Conservation (phyloP, 2,113 vertebrate species). For the Fulmarus glacialis region DNA sequence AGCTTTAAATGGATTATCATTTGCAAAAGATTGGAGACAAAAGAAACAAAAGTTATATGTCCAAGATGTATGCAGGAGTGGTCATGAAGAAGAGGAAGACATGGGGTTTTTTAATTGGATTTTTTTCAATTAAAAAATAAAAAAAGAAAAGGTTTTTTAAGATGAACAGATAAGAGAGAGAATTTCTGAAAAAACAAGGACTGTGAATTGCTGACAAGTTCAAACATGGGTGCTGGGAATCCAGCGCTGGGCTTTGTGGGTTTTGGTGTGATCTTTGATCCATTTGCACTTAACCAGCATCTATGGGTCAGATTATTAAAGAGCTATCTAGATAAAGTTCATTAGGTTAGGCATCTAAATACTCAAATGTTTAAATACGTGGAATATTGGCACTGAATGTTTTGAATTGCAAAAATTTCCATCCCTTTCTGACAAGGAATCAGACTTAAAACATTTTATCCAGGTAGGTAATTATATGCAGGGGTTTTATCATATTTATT, state of each 20-base stretch:
- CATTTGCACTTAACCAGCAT: neutral
- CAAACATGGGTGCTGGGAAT: neutral
- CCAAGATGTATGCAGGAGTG: neutral
- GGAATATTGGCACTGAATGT: neutral
- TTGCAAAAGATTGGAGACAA: neutral
- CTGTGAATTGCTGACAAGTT: neutral
- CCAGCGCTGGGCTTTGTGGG: neutral
- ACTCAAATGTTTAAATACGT: neutral
- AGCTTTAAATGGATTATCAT: neutral
- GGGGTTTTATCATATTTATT: neutral
- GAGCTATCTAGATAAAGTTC: neutral
- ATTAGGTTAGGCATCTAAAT: neutral
- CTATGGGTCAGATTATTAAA: neutral
- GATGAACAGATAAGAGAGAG: neutral
- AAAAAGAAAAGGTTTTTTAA: fast-evolving
- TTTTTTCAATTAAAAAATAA: no score
- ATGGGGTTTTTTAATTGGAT: fast-evolving
- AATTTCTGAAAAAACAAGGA: neutral
- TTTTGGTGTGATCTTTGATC: neutral
- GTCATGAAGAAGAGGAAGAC: neutral
- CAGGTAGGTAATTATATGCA: neutral
- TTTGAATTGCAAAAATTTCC: neutral
- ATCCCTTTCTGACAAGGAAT: neutral
- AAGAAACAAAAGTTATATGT: neutral
- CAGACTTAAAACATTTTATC: neutral